Percentiles rank a stretch among this genome's conserved stretches.
phyloP scores from a whole-genome alignment of 1,140 invertebrate genomes.

The Trichonephila inaurata region DNA sequence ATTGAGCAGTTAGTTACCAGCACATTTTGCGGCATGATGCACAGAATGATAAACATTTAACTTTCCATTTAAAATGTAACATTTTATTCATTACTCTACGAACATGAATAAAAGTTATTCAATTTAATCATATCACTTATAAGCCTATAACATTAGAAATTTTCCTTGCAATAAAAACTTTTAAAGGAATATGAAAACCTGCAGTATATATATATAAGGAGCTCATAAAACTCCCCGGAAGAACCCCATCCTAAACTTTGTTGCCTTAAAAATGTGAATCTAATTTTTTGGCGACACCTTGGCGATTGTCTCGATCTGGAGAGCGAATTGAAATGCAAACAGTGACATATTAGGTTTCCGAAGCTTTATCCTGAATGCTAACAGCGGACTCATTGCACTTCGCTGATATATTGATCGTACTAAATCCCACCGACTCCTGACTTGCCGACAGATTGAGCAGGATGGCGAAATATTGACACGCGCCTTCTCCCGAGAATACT shows the following conservation, averaged over 20 bases:
- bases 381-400: constrained; percentile 71
- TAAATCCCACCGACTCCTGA: constrained; percentile 63
- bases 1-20: too few species aligned
- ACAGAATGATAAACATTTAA: too few species aligned
- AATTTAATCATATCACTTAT: too few species aligned
- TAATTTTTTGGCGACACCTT: constrained; percentile 41
- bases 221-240: too few species aligned
- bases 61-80: too few species aligned
- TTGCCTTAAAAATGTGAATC: not conserved
- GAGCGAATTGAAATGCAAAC: constrained; percentile 72
- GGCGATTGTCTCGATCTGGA: constrained; percentile 37
- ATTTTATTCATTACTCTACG: too few species aligned
- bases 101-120: too few species aligned
- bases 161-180: not conserved
- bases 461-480: constrained; percentile 67
- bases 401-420: constrained; percentile 67
- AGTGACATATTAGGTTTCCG: constrained; percentile 73
- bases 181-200: not conserved
- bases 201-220: too few species aligned
- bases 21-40: too few species aligned
- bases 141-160: too few species aligned
- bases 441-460: constrained; percentile 68
- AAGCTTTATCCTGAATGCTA: constrained; percentile 73
- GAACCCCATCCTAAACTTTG: too few species aligned
- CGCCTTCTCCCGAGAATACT: constrained; percentile 42